phyloP scores from a whole-genome alignment of 1,140 invertebrate species.

The Copidosoma floridanum region DNA sequence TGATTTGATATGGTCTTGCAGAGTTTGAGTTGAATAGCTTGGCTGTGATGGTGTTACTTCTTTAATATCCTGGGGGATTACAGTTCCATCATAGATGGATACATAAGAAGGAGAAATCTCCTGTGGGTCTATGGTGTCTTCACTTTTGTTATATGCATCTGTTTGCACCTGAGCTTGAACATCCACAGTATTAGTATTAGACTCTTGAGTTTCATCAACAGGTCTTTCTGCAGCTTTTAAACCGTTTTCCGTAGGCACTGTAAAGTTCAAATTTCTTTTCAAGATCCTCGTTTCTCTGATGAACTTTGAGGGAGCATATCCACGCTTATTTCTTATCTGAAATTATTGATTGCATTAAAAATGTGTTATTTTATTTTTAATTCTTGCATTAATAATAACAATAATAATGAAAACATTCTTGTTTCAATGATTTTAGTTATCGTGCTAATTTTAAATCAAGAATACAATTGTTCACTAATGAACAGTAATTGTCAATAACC shows the following conservation, averaged over 20 bases:
- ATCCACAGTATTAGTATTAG: background rate
- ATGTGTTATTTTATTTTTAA: no score
- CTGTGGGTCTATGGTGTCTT: background rate
- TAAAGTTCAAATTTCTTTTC: constrained; percentile 44
- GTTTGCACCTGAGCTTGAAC: constrained; percentile 9
- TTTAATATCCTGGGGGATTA: constrained; percentile 12
- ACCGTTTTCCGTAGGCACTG: constrained; percentile 54
- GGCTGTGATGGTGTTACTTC: background rate
- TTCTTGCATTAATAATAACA: no score
- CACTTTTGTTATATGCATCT: background rate
- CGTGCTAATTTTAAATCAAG: no score
- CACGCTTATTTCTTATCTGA: constrained; percentile 65
- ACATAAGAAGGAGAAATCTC: constrained; percentile 18
- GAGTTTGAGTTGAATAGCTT: constrained; percentile 4
- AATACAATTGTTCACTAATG: no score
- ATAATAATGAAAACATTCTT: no score
- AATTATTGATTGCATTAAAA: no score
- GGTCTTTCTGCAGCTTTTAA: constrained; percentile 10
- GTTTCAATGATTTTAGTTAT: no score
- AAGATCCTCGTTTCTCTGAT: constrained; percentile 58
- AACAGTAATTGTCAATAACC: no score
- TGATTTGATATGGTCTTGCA: background rate
- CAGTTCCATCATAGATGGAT: constrained; percentile 13
- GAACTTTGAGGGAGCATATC: constrained; percentile 67
- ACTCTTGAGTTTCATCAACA: background rate